These are phyloP conservation scores for Psilanteris sp. DNA, from an alignment of 1,140 invertebrate species.

Conservation along the genomic window DNA sequence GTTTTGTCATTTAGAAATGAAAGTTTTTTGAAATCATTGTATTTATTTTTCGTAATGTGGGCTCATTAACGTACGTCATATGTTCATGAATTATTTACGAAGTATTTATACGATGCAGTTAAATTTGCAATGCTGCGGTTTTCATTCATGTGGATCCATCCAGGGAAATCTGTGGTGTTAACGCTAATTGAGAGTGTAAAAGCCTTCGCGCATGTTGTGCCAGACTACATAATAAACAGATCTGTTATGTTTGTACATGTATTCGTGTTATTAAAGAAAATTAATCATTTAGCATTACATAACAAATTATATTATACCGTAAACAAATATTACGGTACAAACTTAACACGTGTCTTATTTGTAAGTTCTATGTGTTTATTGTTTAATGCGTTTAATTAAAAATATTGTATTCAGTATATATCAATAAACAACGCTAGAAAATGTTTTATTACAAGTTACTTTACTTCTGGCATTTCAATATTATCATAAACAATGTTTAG, in stretches of 20 bases:
- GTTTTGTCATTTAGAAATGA: too few species aligned
- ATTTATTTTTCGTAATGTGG: conserved; percentile 5
- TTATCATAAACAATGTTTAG: too few species aligned
- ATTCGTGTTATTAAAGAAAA: conserved; percentile 30
- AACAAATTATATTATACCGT: conserved; percentile 48
- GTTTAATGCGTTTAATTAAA: too few species aligned
- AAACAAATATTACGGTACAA: conserved; percentile 35
- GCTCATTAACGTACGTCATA: conserved; percentile 20
- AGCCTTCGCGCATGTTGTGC: conserved; percentile 30
- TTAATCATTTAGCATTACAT: conserved; percentile 38
- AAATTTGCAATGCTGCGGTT: conserved; percentile 24
- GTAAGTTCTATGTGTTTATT: conserved; percentile 2
- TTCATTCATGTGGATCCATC: conserved; percentile 29
- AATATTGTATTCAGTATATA: too few species aligned
- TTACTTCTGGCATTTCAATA: too few species aligned
- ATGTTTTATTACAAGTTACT: too few species aligned
- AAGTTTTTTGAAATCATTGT: background rate
- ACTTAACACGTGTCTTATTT: conserved; percentile 18
- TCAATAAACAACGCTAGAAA: too few species aligned
- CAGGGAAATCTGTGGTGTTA: conserved; percentile 49
- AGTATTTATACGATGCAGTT: conserved; percentile 1
- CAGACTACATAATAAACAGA: conserved; percentile 6
- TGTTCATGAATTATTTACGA: conserved; percentile 18
- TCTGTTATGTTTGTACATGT: conserved; percentile 11
- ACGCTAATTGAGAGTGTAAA: conserved; percentile 62